These are phyloP conservation scores for Oscheius sp. DNA, from an alignment of 2,888 invertebrate genomes.

Conservation along the genomic window DNA sequence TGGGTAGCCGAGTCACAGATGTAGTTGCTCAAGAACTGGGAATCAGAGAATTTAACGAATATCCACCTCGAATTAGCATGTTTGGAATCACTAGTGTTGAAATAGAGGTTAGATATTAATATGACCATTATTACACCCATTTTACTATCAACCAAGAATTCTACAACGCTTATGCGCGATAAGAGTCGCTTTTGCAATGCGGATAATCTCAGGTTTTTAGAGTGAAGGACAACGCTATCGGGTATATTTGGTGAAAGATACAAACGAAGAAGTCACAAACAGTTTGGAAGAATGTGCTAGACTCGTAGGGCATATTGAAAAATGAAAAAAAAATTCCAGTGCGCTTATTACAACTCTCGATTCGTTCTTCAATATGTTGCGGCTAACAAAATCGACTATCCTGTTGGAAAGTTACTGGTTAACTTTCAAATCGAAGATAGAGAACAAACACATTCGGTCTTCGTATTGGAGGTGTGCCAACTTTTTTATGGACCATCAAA, in stretches of 20 bases:
- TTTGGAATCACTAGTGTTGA: conserved; percentile 45
- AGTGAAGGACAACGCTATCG: conserved; percentile 29
- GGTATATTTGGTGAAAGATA: conserved; percentile 44
- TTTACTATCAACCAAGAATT: neutral
- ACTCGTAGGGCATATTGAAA: conserved; percentile 27
- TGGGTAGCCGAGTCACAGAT: conserved; percentile 26
- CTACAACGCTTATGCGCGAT: neutral
- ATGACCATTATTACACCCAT: neutral
- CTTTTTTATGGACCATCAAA: neutral
- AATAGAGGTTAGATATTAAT: conserved; percentile 32
- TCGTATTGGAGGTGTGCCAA: conserved; percentile 10
- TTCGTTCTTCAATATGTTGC: conserved; percentile 45
- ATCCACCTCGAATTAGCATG: conserved; percentile 31
- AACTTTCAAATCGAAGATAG: conserved; percentile 33
- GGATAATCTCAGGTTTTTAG: conserved; percentile 13
- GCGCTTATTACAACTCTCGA: conserved; percentile 49
- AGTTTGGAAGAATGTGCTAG: conserved; percentile 45
- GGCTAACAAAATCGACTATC: conserved; percentile 35
- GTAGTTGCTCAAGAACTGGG: conserved; percentile 35
- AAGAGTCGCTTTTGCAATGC: neutral
- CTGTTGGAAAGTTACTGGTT: conserved; percentile 20
- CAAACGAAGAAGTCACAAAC: conserved; percentile 34
- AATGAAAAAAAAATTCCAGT: conserved; percentile 31
- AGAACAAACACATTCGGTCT: conserved; percentile 36
- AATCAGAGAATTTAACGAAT: conserved; percentile 28